Evolutionary conservation across 1,140 invertebrate species (phyloP).

Genomic region (Ctenoplectra terminalis): DNA sequence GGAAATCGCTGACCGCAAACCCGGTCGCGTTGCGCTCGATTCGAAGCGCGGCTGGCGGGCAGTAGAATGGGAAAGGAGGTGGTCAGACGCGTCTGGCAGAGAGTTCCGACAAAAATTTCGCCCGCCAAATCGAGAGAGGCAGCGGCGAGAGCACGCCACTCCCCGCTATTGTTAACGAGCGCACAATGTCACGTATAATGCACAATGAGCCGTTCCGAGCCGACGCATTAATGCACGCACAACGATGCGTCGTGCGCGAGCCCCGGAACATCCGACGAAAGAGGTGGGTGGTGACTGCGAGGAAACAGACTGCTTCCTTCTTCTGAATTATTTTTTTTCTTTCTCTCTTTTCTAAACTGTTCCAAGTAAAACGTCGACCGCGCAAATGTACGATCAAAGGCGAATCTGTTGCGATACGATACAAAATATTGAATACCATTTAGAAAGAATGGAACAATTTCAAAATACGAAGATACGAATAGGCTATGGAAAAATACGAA

Average conservation of each 20-base stretch:
- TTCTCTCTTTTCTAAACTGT: background rate
- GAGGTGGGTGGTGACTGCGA: background rate
- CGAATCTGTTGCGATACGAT: too few species aligned
- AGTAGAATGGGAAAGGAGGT: constrained; percentile 40
- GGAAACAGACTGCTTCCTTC: background rate
- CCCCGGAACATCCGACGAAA: constrained; percentile 5
- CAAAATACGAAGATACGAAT: background rate
- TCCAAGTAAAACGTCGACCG: background rate
- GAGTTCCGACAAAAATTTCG: constrained; percentile 62
- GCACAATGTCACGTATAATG: constrained; percentile 69
- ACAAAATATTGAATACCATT: background rate
- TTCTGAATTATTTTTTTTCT: background rate
- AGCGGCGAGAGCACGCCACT: constrained; percentile 29
- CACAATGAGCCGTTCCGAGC: constrained; percentile 64
- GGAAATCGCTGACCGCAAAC: constrained; percentile 40
- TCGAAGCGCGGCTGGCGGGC: constrained; percentile 21
- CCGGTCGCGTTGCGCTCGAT: constrained; percentile 32
- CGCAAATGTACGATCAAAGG: too few species aligned
- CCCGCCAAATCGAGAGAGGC: constrained; percentile 57
- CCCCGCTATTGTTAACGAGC: constrained; percentile 68
- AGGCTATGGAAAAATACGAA: too few species aligned
- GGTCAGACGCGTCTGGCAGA: constrained; percentile 42
- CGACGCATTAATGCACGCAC: constrained; percentile 62
- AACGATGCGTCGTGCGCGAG: constrained; percentile 51
- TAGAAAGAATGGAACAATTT: background rate